These are phyloP conservation scores for Phainopepla nitens DNA, from an alignment of 2,113 vertebrate genomes.

Conservation along the genomic window DNA sequence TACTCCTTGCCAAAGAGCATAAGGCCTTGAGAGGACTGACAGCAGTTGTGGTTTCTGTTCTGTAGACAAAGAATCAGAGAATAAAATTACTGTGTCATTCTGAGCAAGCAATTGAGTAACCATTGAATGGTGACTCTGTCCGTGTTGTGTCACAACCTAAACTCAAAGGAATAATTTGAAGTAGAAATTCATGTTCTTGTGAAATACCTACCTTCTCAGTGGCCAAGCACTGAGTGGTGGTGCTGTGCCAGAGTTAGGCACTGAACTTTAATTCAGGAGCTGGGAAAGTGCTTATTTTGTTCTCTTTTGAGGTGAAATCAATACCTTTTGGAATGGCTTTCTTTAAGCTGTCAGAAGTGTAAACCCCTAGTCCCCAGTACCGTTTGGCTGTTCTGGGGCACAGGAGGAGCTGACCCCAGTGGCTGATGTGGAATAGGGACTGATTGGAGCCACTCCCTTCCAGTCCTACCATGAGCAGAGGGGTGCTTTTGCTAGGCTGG, in stretches of 20 bases:
- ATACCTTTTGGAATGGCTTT: not conserved
- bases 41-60: not conserved
- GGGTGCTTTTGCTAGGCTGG: not conserved
- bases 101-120: conserved; percentile 11
- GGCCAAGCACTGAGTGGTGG: not conserved
- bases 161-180: not conserved
- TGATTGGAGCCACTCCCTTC: not conserved
- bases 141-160: not conserved
- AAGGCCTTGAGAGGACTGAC: not conserved
- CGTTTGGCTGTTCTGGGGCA: fast-evolving
- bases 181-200: not conserved
- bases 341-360: not conserved
- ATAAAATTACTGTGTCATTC: conserved; percentile 11
- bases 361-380: fast-evolving
- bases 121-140: not conserved
- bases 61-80: not conserved
- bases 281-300: not conserved
- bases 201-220: not conserved
- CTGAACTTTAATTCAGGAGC: not conserved
- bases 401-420: not conserved
- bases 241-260: not conserved
- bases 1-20: not conserved
- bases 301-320: not conserved
- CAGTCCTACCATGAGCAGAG: not conserved
- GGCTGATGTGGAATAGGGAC: not conserved